These are phyloP conservation scores for Sthenelais limicola DNA, from an alignment of 2,888 invertebrate species.

Conservation along the genomic window DNA sequence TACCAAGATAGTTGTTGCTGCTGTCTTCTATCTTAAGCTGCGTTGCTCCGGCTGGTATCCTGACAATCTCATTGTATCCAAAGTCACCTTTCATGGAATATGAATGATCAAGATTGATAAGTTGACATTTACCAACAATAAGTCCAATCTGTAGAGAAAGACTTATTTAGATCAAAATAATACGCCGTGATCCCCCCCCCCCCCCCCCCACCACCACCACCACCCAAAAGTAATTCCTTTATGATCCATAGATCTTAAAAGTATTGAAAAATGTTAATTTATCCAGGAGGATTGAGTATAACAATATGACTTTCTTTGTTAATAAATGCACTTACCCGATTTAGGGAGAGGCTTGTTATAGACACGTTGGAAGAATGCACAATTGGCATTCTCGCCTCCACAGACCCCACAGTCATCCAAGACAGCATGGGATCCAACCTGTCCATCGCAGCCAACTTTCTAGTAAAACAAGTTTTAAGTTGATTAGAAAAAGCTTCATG, in stretches of 20 bases:
- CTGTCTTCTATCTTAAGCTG: conserved; percentile 35
- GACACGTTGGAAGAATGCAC: conserved; percentile 21
- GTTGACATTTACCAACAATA: too few species aligned
- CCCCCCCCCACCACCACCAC: too few species aligned
- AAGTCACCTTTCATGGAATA: conserved; percentile 40
- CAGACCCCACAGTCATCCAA: conserved; percentile 76
- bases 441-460: conserved; percentile 76
- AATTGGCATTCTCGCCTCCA: conserved; percentile 70
- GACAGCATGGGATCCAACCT: conserved; percentile 74
- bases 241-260: background rate
- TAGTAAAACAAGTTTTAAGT: conserved; percentile 56
- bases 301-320: background rate
- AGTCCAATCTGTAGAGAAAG: background rate
- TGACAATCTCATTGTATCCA: conserved; percentile 40
- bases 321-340: conserved; percentile 7
- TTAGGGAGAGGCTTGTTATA: background rate
- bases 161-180: background rate
- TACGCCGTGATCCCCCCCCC: too few species aligned
- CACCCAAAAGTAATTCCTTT: too few species aligned
- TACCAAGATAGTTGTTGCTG: conserved; percentile 41
- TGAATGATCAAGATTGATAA: too few species aligned
- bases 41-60: conserved; percentile 38
- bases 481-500: too few species aligned
- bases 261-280: background rate
- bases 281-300: background rate